phyloP scores from a whole-genome alignment of 2,113 vertebrate genomes.

The Hiodon tergisus region DNA sequence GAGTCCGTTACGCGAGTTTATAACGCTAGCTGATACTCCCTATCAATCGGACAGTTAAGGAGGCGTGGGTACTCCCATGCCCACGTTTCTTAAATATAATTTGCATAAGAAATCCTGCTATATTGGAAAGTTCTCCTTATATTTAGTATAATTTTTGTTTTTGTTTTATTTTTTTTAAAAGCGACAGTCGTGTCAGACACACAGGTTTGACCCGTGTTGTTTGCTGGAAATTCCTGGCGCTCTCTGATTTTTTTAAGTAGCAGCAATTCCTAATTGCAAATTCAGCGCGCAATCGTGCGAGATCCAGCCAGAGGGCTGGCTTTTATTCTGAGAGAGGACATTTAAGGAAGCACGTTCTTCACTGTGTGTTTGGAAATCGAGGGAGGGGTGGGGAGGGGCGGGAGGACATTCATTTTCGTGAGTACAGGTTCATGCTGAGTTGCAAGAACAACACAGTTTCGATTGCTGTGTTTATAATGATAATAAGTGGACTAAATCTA shows the following conservation, averaged over 20 bases:
- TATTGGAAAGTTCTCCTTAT: background rate
- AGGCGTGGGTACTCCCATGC: slow-evolving; percentile 8
- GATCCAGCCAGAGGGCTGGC: background rate
- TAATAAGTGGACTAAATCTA: background rate
- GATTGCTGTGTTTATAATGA: background rate
- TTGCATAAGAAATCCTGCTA: slow-evolving; percentile 23
- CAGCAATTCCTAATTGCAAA: slow-evolving; percentile 16
- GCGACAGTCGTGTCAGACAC: background rate
- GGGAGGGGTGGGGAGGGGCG: background rate
- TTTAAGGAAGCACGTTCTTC: background rate
- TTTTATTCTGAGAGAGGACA: slow-evolving; percentile 18
- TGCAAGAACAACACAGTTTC: background rate
- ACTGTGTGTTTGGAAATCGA: background rate
- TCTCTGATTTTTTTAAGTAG: slow-evolving; percentile 10
- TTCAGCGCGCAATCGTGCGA: slow-evolving; percentile 12
- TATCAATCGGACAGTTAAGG: slow-evolving; percentile 23
- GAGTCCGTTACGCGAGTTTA: slow-evolving; percentile 16
- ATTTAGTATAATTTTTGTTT: background rate
- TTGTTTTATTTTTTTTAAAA: background rate
- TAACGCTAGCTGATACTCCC: slow-evolving; percentile 19
- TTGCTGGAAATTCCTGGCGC: slow-evolving; percentile 16
- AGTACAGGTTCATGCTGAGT: background rate
- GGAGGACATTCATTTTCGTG: background rate
- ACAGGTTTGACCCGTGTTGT: background rate
- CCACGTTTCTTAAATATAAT: slow-evolving; percentile 18